These are phyloP conservation scores for Aricia agestis DNA, from an alignment of 1,140 invertebrate species.

Conservation along the genomic window DNA sequence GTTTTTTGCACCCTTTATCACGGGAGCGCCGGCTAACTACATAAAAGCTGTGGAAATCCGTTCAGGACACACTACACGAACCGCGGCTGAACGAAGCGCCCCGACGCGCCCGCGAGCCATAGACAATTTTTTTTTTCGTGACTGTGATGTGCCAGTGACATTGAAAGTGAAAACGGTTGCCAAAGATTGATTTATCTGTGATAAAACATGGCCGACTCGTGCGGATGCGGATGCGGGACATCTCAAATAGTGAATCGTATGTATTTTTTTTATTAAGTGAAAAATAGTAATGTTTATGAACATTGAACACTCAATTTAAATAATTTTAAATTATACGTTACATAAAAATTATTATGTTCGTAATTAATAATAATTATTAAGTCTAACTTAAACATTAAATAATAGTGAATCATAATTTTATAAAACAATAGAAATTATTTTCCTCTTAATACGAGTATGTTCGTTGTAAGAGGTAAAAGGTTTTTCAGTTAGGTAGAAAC, in stretches of 20 bases:
- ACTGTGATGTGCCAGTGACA: constrained; percentile 43
- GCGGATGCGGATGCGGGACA: neutral
- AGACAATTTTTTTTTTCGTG: constrained; percentile 35
- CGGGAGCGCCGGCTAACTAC: constrained; percentile 57
- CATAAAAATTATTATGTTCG: too few species aligned
- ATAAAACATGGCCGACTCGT: constrained; percentile 35
- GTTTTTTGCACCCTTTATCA: constrained; percentile 73
- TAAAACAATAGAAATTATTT: too few species aligned
- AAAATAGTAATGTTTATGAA: neutral
- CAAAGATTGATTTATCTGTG: constrained; percentile 64
- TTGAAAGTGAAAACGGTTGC: constrained; percentile 39
- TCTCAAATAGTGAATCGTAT: neutral
- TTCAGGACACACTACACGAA: constrained; percentile 67
- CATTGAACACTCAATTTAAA: neutral
- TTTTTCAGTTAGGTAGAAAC: too few species aligned
- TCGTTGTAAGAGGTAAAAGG: too few species aligned
- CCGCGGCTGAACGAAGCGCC: constrained; percentile 60
- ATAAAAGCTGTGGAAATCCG: constrained; percentile 70
- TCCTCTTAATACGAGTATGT: too few species aligned
- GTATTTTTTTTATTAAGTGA: neutral
- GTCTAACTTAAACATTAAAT: too few species aligned
- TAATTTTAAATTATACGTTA: neutral
- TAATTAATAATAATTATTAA: too few species aligned
- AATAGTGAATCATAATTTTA: too few species aligned
- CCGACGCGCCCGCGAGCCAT: constrained; percentile 36